Percentiles rank a stretch among this genome's conserved stretches.
Evolutionary conservation across 2,797 vertebrate genomes (phyloP).

Genomic region (Glyptemys insculpta): DNA sequence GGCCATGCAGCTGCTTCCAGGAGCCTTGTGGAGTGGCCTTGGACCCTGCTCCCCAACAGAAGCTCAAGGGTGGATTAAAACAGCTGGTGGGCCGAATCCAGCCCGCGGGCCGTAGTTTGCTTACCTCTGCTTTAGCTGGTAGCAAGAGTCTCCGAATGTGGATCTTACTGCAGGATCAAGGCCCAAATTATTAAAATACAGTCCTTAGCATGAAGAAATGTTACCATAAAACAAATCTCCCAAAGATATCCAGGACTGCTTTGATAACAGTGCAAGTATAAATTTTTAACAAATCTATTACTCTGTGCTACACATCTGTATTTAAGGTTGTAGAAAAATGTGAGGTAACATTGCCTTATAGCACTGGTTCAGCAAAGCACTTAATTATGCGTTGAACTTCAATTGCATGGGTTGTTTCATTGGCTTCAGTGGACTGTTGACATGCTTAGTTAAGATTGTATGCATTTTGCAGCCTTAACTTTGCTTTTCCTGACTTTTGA

Average conservation of each 20-base stretch:
- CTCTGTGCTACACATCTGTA: not conserved
- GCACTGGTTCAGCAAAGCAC: not conserved
- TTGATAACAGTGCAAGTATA: not conserved
- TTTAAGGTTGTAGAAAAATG: not conserved
- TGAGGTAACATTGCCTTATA: not conserved
- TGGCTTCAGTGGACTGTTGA: not conserved
- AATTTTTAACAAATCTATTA: not conserved
- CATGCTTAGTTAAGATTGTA: not conserved
- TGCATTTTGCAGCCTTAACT: not conserved
- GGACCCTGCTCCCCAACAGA: too few relatives aligned
- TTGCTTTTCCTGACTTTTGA: not conserved
- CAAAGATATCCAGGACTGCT: not conserved
- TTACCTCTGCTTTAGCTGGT: not conserved
- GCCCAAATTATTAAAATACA: not conserved
- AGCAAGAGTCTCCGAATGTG: not conserved
- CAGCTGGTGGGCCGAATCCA: too few relatives aligned
- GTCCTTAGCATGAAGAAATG: not conserved
- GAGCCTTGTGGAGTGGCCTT: too few relatives aligned
- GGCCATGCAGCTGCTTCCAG: too few relatives aligned
- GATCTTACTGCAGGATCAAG: not conserved
- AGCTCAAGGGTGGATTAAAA: too few relatives aligned
- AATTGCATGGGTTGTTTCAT: not conserved
- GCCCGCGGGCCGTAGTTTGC: too few relatives aligned
- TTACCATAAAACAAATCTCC: not conserved
- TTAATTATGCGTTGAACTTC: not conserved